phyloP scores from a whole-genome alignment of 1,140 invertebrate species.

The Pinna nobilis region DNA sequence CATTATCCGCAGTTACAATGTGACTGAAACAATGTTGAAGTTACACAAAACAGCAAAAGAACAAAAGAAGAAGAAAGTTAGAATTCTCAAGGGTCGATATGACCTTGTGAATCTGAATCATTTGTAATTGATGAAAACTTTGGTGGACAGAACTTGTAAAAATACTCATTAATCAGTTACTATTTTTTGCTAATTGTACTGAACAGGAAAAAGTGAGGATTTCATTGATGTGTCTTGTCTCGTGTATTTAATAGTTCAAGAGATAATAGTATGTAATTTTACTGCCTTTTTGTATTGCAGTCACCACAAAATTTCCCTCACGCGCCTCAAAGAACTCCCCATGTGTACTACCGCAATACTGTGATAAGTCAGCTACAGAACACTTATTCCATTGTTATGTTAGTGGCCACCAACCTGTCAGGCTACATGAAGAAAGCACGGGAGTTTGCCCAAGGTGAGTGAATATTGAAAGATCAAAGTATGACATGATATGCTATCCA shows the following conservation, averaged over 20 bases:
- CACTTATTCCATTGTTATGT: constrained; percentile 93
- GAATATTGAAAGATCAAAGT: not conserved
- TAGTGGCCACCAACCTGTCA: constrained; percentile 94
- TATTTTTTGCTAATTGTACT: not conserved
- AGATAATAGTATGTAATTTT: not conserved
- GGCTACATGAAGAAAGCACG: constrained; percentile 92
- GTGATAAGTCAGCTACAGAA: constrained; percentile 94
- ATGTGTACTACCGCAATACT: constrained; percentile 80
- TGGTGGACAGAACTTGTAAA: not conserved
- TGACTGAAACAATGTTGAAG: too few relatives aligned
- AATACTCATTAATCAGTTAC: not conserved
- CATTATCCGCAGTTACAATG: too few relatives aligned
- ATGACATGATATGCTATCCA: not conserved
- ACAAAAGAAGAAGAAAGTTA: too few relatives aligned
- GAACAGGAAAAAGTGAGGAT: not conserved
- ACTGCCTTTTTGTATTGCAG: constrained; percentile 50
- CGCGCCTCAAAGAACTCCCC: constrained; percentile 72
- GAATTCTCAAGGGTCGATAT: too few relatives aligned
- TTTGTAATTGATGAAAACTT: too few relatives aligned
- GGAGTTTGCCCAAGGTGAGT: constrained; percentile 80
- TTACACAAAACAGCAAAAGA: too few relatives aligned
- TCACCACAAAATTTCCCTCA: constrained; percentile 83
- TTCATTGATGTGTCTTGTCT: not conserved
- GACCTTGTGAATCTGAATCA: too few relatives aligned
- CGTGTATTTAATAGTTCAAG: not conserved